Evolutionary conservation across 2,113 vertebrate species (phyloP), one percentile per base, ranked within the genome.

Genomic region (Colaptes auratus): DNA sequence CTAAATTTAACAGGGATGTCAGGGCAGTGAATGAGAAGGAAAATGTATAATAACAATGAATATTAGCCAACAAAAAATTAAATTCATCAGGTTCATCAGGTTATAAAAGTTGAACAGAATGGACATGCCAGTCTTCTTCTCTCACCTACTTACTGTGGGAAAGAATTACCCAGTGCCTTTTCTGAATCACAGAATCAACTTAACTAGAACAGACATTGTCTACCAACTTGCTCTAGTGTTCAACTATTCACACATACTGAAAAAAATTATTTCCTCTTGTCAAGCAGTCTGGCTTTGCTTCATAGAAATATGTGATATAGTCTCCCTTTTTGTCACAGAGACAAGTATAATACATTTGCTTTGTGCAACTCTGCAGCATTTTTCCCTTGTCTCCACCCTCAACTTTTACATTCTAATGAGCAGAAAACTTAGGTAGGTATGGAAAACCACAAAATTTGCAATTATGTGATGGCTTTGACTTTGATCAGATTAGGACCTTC

Each of bases 401-500:
- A 93, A 28, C 23, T 65, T 89, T 18, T 87, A 48, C 52, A 28
- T 69, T 89, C 50, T 82, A 79, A 58, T 79, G 75, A 72, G 24
- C 27, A 46, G 39, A 86, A 93, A 73, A 79, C 4, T 65, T 78
- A 33, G 11, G 8, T 56, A 64, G 35, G 10, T 66, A 71, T 48
- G 77, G 44, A 81, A 61, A 86, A 83, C 28, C 36, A 86, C 27
- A 83, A 81, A 64, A 10, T 13, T 74, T 81, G 36, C 65, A 56
- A 64, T 74, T 33, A 21, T 74, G 42, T 56, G 65, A 15, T 77
- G 46, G 28, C 67, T 89, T 92, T 76, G 59, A 64, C 69, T 95
- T 84, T 74, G 48, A 86, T 81, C 46, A 92, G 69, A 88, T 88
- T 90, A 94, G 78, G 23, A 81, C 52, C 69, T 83, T 88, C 69